phyloP scores from a whole-genome alignment of 2,797 vertebrate species.

The Sylvia borin region DNA sequence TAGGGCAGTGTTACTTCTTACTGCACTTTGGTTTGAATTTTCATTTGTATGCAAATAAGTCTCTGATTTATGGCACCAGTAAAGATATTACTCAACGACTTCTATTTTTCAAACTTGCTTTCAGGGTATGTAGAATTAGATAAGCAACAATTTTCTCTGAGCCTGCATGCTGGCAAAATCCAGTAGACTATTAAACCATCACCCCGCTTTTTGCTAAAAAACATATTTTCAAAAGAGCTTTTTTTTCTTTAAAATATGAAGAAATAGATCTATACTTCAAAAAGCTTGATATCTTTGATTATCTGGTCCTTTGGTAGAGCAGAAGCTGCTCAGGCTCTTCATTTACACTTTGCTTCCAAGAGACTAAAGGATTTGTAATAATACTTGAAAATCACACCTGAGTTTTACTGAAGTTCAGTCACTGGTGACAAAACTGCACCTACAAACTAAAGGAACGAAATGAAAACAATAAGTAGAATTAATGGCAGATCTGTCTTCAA shows the following conservation, averaged over 20 bases:
- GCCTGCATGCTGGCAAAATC: background rate
- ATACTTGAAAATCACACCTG: background rate
- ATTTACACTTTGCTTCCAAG: background rate
- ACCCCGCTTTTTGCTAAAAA: background rate
- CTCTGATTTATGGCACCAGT: slow-evolving; percentile 30
- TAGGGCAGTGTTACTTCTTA: background rate
- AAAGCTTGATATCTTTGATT: background rate
- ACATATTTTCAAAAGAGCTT: background rate
- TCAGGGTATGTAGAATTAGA: slow-evolving; percentile 30
- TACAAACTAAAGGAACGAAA: background rate
- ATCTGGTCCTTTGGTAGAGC: background rate
- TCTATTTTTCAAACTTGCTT: slow-evolving; percentile 46
- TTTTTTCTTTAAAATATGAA: background rate
- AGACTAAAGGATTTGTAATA: background rate
- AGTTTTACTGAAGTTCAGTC: background rate
- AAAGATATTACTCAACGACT: slow-evolving; percentile 37
- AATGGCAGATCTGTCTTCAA: background rate
- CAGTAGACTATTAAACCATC: background rate
- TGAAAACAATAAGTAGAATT: background rate
- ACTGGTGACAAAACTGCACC: background rate
- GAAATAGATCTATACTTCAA: background rate
- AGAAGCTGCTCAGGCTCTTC: background rate
- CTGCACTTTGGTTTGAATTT: slow-evolving; percentile 30
- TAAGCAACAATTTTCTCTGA: slow-evolving; percentile 31
- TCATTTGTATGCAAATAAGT: slow-evolving; percentile 59